These are phyloP conservation scores for Phymanthus crucifer DNA, from an alignment of 92 coral and sea anemone genomes.

Conservation along the genomic window DNA sequence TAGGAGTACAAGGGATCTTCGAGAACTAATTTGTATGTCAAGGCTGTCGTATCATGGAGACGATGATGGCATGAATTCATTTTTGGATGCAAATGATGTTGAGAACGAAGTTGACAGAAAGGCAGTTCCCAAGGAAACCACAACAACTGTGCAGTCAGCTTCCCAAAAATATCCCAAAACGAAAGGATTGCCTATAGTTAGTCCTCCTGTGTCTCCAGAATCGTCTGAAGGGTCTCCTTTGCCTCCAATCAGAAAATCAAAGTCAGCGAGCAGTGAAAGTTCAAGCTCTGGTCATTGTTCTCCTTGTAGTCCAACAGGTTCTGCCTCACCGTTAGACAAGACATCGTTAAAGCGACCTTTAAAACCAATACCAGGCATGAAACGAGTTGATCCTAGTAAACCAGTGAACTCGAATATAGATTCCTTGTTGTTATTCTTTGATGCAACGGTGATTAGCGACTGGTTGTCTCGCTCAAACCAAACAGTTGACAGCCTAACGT, in stretches of 20 bases:
- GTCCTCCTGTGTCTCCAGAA: constrained; percentile 68
- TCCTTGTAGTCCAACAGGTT: constrained; percentile 28
- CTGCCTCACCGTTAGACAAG: constrained; percentile 8
- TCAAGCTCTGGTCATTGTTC: constrained; percentile 52
- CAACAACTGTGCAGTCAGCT: constrained; percentile 46
- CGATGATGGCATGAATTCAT: constrained; percentile 50
- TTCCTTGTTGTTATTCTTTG: constrained; percentile 57
- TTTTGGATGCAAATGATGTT: constrained; percentile 2
- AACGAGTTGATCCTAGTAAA: constrained; percentile 23
- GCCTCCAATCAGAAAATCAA: constrained; percentile 67
- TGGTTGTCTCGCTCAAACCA: constrained; percentile 81
- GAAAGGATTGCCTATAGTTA: constrained; percentile 29
- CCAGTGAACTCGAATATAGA: constrained; percentile 62
- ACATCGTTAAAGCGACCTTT: constrained; percentile 6
- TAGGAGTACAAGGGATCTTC: constrained; percentile 85
- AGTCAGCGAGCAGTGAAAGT: constrained; percentile 25
- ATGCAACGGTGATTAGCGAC: constrained; percentile 70
- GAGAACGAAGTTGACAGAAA: constrained; percentile 1
- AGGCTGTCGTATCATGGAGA: constrained; percentile 87
- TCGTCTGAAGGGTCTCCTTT: constrained; percentile 75
- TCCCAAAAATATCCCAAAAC: constrained; percentile 32
- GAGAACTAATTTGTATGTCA: constrained; percentile 85
- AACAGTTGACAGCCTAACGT: constrained; percentile 54
- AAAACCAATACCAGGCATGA: constrained; percentile 29
- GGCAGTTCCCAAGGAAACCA: constrained; percentile 66